Percentiles rank a stretch among this genome's conserved stretches.
phyloP scores from a whole-genome alignment of 2,888 invertebrate genomes.

The Clanis bilineata region DNA sequence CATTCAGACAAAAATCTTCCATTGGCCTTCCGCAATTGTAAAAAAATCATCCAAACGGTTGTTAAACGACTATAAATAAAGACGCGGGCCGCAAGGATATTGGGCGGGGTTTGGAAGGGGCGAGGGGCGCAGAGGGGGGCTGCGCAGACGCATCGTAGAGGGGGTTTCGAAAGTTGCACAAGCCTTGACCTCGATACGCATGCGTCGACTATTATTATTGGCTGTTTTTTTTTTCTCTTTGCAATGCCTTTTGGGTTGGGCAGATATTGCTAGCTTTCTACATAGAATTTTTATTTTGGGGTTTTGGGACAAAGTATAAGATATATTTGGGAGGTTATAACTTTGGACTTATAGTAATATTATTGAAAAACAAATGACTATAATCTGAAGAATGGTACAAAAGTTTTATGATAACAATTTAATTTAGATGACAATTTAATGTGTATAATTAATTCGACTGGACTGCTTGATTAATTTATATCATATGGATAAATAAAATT shows the following conservation, averaged over 20 bases:
- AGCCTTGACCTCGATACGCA: constrained; percentile 70
- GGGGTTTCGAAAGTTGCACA: constrained; percentile 71
- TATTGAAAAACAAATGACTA: no score
- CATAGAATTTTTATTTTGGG: not conserved
- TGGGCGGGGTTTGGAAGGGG: constrained; percentile 23
- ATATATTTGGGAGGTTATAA: not conserved
- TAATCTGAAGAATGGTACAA: no score
- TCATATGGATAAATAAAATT: no score
- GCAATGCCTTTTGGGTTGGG: constrained; percentile 12
- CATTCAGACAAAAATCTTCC: not conserved
- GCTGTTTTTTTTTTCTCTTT: constrained; percentile 17
- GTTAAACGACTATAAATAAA: constrained; percentile 43
- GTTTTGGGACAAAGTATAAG: not conserved
- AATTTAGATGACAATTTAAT: no score
- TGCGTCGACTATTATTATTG: constrained; percentile 43
- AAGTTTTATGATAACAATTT: no score
- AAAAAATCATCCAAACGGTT: constrained; percentile 31
- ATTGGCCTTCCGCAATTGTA: constrained; percentile 39
- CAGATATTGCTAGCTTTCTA: constrained; percentile 14
- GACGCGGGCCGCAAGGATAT: constrained; percentile 32
- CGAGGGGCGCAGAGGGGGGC: constrained; percentile 32
- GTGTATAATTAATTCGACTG: no score
- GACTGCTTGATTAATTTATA: no score
- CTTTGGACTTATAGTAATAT: no score
- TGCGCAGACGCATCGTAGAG: constrained; percentile 30